phyloP scores from a whole-genome alignment of 2,113 vertebrate species.

The Tragelaphus imberbis region DNA sequence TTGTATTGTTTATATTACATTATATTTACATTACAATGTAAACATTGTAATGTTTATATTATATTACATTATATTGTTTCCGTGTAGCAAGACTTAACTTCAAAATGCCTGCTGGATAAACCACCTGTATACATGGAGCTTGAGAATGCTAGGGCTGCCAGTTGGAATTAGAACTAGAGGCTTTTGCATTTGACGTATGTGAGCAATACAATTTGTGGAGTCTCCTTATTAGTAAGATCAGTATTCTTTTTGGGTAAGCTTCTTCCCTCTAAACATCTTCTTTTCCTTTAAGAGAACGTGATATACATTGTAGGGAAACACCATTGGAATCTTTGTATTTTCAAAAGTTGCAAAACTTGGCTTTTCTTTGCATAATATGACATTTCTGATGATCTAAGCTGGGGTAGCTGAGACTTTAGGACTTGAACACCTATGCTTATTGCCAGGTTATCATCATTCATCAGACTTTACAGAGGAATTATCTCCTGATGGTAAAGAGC shows the following conservation, averaged over 20 bases:
- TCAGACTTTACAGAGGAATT: background rate
- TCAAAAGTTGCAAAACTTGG: constrained; percentile 7
- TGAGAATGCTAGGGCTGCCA: background rate
- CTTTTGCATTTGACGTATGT: background rate
- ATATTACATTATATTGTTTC: background rate
- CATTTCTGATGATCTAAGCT: background rate
- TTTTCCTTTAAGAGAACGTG: background rate
- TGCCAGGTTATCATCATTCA: background rate
- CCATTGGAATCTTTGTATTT: background rate
- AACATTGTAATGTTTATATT: background rate
- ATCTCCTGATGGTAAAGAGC: background rate
- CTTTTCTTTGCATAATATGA: background rate
- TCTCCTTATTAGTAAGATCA: background rate
- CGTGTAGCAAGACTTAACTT: background rate
- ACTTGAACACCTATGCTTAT: background rate
- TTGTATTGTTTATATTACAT: background rate
- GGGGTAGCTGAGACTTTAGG: background rate
- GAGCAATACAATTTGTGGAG: background rate
- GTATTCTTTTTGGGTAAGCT: background rate
- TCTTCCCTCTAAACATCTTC: background rate
- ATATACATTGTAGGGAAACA: background rate
- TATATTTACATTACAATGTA: background rate
- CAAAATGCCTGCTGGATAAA: background rate
- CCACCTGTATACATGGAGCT: background rate
- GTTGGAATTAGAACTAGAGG: background rate